These are phyloP conservation scores for Bufo gargarizans DNA, from an alignment of 2,113 vertebrate species.

Conservation along the genomic window DNA sequence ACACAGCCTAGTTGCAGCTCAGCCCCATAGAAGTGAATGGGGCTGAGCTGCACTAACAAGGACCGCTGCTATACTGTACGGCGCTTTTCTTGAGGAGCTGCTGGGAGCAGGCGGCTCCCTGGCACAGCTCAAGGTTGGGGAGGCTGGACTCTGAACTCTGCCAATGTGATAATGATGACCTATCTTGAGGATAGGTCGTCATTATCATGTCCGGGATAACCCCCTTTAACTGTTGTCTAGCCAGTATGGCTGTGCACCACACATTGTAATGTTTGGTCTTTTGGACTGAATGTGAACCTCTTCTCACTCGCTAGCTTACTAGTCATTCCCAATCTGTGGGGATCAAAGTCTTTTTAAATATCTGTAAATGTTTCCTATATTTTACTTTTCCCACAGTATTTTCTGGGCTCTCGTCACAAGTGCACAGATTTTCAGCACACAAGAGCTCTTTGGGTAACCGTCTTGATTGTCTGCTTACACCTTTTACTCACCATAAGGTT, in stretches of 20 bases:
- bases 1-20: too few species aligned
- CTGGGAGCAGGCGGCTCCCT: too few species aligned
- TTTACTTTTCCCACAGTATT: conserved; percentile 50
- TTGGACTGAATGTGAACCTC: neutral
- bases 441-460: conserved; percentile 57
- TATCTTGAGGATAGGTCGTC: too few species aligned
- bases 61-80: too few species aligned
- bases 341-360: neutral
- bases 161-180: too few species aligned
- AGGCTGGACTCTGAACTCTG: too few species aligned
- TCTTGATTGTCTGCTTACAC: conserved; percentile 36
- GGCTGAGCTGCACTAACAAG: too few species aligned
- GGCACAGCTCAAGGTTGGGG: too few species aligned
- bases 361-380: conserved; percentile 53
- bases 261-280: neutral
- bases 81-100: too few species aligned
- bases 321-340: neutral
- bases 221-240: neutral
- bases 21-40: too few species aligned
- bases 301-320: neutral
- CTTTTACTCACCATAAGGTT: conserved; percentile 19
- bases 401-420: conserved; percentile 47
- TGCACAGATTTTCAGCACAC: conserved; percentile 58
- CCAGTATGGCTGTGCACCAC: neutral
- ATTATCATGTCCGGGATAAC: too few species aligned